These are phyloP conservation scores for Gambelia wislizenii DNA, from an alignment of 2,797 vertebrate species.

Conservation along the genomic window DNA sequence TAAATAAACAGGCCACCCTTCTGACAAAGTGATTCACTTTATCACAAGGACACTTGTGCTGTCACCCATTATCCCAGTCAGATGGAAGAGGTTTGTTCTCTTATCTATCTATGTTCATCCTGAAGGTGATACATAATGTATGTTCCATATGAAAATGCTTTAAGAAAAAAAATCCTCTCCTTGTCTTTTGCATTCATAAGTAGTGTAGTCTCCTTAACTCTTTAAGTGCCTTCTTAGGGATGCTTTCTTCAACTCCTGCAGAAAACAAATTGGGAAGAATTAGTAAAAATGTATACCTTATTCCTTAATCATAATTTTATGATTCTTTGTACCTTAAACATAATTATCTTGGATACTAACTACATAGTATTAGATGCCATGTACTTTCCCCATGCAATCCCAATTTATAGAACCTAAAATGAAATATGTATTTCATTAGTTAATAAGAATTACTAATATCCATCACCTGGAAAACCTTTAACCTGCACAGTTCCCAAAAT, in stretches of 20 bases:
- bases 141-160: conserved; percentile 59
- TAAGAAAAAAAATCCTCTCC: conserved; percentile 53
- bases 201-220: conserved; percentile 32
- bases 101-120: conserved; percentile 71
- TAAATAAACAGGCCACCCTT: conserved; percentile 47
- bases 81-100: conserved; percentile 41
- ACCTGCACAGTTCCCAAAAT: no score
- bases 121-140: conserved; percentile 70
- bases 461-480: neutral
- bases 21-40: conserved; percentile 71
- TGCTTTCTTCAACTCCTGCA: conserved; percentile 1
- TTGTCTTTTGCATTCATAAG: conserved; percentile 35
- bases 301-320: conserved; percentile 14
- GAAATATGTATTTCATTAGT: neutral
- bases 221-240: neutral
- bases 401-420: neutral
- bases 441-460: neutral
- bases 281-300: neutral
- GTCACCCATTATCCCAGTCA: conserved; percentile 53
- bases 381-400: neutral
- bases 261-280: conserved; percentile 21
- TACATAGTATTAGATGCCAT: neutral
- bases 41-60: conserved; percentile 61
- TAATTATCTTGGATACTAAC: neutral
- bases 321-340: conserved; percentile 20